Evolutionary conservation across 1,140 invertebrate species (phyloP).

Genomic region (Tetramorium parvispinum): DNA sequence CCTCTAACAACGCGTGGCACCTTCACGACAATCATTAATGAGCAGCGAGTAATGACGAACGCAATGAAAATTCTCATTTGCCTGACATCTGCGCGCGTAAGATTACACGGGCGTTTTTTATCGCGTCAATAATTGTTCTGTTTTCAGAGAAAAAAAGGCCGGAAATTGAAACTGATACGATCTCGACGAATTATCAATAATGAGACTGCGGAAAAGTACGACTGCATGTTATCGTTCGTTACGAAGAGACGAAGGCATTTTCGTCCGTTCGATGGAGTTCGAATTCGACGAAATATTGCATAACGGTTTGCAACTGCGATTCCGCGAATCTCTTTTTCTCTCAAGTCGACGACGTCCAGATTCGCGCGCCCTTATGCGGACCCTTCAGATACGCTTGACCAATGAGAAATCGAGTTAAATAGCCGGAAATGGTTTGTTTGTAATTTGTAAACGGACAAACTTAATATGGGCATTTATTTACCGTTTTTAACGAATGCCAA

Average conservation of each 20-base stretch:
- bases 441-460: slow-evolving; percentile 7
- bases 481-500: background rate
- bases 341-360: background rate
- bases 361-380: background rate
- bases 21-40: background rate
- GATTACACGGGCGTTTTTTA: background rate
- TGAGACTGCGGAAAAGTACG: background rate
- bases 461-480: background rate
- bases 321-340: background rate
- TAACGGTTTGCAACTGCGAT: background rate
- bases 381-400: background rate
- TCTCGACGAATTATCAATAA: background rate
- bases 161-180: background rate
- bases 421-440: background rate
- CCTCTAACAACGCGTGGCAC: background rate
- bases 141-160: background rate
- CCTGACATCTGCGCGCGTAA: background rate
- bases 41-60: background rate
- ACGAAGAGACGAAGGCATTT: background rate
- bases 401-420: background rate
- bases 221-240: background rate
- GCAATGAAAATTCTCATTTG: background rate
- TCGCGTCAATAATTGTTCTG: background rate
- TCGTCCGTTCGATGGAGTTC: background rate
- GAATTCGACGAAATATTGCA: background rate